Evolutionary conservation across 1,140 invertebrate genomes (phyloP).

Genomic region (Sitobion miscanthi): DNA sequence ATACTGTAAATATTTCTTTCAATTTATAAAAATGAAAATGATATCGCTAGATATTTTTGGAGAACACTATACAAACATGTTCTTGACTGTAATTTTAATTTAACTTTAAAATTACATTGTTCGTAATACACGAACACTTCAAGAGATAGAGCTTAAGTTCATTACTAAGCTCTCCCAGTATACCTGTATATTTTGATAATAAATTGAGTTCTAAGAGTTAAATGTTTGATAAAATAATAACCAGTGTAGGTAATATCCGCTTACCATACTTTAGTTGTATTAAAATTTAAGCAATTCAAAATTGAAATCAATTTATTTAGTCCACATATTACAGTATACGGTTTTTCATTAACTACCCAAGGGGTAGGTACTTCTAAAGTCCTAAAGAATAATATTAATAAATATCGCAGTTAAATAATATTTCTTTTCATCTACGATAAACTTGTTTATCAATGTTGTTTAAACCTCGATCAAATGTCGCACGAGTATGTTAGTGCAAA

Average conservation of each 20-base stretch:
- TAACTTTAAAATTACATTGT: background rate
- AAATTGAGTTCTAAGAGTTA: background rate
- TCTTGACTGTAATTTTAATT: background rate
- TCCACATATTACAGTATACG: background rate
- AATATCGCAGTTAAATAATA: background rate
- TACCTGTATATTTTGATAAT: background rate
- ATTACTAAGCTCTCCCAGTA: background rate
- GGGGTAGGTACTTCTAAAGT: background rate
- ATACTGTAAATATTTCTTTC: background rate
- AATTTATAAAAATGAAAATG: constrained; percentile 8
- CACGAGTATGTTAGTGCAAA: background rate
- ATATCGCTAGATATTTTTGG: background rate
- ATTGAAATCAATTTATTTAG: background rate
- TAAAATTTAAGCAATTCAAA: background rate
- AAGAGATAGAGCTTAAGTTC: background rate
- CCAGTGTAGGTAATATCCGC: background rate
- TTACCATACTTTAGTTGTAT: background rate
- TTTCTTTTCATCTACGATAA: background rate
- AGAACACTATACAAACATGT: background rate
- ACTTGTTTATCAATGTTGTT: background rate
- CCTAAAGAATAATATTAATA: background rate
- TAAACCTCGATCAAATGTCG: background rate
- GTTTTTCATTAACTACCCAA: background rate
- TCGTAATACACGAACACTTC: background rate
- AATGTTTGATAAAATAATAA: background rate